These are phyloP conservation scores for Rana temporaria DNA, from an alignment of 2,113 vertebrate genomes.

Conservation along the genomic window DNA sequence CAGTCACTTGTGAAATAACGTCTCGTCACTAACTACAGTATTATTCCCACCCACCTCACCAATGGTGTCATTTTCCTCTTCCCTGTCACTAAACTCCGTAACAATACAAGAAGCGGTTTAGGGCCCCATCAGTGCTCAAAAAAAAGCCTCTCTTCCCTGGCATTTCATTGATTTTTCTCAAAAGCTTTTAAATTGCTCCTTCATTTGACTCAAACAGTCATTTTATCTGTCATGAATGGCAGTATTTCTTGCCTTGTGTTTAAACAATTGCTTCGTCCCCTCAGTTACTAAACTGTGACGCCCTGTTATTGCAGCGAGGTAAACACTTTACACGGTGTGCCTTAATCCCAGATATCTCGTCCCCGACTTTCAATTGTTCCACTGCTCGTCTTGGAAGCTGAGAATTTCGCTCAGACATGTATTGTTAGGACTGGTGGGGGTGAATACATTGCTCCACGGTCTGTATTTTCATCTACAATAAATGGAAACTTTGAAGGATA, in stretches of 20 bases:
- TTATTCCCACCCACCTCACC: conserved; percentile 81
- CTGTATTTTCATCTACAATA: too few species aligned
- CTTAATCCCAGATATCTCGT: conserved; percentile 82
- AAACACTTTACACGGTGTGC: conserved; percentile 82
- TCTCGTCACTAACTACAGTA: conserved; percentile 93
- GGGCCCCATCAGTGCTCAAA: conserved; percentile 73
- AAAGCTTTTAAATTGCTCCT: conserved; percentile 86
- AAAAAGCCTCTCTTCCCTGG: conserved; percentile 68
- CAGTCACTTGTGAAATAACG: conserved; percentile 97
- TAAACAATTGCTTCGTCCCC: conserved; percentile 82
- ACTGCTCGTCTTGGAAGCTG: neutral
- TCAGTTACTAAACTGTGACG: conserved; percentile 78
- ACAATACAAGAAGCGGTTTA: conserved; percentile 77
- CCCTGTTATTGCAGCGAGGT: conserved; percentile 81
- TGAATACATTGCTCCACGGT: too few species aligned
- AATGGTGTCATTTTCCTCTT: conserved; percentile 79
- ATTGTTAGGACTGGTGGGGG: neutral
- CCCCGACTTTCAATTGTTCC: conserved; percentile 56
- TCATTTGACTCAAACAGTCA: conserved; percentile 81
- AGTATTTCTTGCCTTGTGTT: conserved; percentile 73
- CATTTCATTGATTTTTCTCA: conserved; percentile 86
- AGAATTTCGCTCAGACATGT: neutral
- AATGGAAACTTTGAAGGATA: too few species aligned
- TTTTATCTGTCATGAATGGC: conserved; percentile 76
- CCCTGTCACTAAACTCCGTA: conserved; percentile 75